Evolutionary conservation across 1,140 invertebrate genomes (phyloP).

Genomic region (Pseudomyrmex concolor): DNA sequence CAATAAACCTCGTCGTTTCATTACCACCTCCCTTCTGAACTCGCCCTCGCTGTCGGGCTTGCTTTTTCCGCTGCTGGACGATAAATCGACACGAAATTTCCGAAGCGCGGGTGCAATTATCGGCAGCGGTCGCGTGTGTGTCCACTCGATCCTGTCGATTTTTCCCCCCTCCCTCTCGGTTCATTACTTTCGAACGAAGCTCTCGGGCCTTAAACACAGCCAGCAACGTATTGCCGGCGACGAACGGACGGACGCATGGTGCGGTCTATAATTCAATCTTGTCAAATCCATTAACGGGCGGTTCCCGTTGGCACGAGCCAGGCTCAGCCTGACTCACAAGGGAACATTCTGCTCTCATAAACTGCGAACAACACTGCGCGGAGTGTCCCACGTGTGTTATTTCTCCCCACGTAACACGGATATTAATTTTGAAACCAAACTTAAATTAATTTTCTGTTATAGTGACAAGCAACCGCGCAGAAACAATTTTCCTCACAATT

Average conservation of each 20-base stretch:
- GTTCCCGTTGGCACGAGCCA: conserved; percentile 53
- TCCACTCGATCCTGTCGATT: conserved; percentile 33
- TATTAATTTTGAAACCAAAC: background rate
- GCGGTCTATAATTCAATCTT: conserved; percentile 77
- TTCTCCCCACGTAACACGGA: background rate
- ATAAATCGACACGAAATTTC: conserved; percentile 71
- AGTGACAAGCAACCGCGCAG: background rate
- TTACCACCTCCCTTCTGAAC: conserved; percentile 23
- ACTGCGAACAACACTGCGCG: conserved; percentile 9
- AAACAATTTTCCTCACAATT: background rate
- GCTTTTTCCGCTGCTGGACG: conserved; percentile 56
- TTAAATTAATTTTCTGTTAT: background rate
- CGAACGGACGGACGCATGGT: conserved; percentile 57
- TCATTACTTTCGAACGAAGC: conserved; percentile 75
- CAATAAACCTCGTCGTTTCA: conserved; percentile 59
- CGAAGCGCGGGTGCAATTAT: conserved; percentile 71
- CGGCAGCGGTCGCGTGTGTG: conserved; percentile 72
- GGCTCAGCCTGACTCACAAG: conserved; percentile 61
- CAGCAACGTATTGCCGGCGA: conserved; percentile 63
- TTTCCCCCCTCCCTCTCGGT: conserved; percentile 52
- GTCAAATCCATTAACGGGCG: conserved; percentile 76
- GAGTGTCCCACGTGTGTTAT: background rate
- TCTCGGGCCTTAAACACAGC: conserved; percentile 13
- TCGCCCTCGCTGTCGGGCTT: background rate
- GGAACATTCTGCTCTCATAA: conserved; percentile 28